Evolutionary conservation across 1,140 invertebrate genomes (phyloP).

Genomic region (Choristoneura fumiferana): DNA sequence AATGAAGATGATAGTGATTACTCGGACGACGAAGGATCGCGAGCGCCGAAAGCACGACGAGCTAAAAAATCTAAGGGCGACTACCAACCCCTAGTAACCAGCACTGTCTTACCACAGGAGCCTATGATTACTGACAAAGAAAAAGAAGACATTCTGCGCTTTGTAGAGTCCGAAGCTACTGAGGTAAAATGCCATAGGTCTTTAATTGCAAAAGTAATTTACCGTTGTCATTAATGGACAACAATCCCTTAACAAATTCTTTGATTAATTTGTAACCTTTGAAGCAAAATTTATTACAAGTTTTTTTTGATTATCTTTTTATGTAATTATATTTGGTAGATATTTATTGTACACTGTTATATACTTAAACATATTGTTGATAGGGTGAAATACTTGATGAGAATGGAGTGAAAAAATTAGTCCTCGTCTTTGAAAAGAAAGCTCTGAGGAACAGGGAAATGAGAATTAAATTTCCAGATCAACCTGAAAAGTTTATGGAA

Average conservation of each 20-base stretch:
- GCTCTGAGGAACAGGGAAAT: conserved; percentile 97
- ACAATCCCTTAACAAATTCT: too few relatives aligned
- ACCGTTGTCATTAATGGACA: too few relatives aligned
- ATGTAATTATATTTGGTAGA: too few relatives aligned
- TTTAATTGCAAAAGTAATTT: too few relatives aligned
- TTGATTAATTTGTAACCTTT: too few relatives aligned
- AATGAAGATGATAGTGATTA: conserved; percentile 84
- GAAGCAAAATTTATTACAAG: conserved; percentile 2
- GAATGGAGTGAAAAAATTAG: conserved; percentile 90
- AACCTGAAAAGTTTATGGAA: conserved; percentile 99
- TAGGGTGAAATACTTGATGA: conserved; percentile 91
- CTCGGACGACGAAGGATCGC: conserved; percentile 78
- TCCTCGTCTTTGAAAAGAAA: conserved; percentile 96
- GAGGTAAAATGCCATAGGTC: conserved; percentile 75
- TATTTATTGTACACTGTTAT: too few relatives aligned
- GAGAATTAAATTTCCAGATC: conserved; percentile 98
- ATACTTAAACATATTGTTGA: background rate
- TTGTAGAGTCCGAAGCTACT: conserved; percentile 89
- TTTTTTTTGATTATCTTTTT: background rate
- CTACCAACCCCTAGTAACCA: conserved; percentile 69
- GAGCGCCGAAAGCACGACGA: conserved; percentile 77
- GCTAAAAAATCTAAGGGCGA: conserved; percentile 78
- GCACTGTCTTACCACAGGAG: conserved; percentile 68
- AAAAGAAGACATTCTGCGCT: conserved; percentile 88
- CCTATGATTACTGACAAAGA: conserved; percentile 85